These are phyloP conservation scores for Trematomus bernacchii DNA, from an alignment of 2,797 vertebrate genomes.

Conservation along the genomic window DNA sequence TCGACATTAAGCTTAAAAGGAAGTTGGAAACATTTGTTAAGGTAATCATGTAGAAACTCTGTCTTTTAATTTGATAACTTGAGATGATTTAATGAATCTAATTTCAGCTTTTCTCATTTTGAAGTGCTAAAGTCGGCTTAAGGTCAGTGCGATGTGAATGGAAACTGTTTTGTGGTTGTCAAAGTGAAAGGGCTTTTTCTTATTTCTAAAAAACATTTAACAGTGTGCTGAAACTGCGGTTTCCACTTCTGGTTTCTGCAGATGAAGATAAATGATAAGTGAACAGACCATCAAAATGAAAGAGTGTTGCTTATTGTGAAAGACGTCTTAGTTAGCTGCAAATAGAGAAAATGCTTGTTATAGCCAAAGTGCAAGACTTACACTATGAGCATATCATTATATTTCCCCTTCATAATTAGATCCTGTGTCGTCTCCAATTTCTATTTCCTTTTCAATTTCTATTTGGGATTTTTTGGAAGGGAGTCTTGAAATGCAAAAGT, in stretches of 20 bases:
- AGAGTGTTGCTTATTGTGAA: not conserved
- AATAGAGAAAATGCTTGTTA: not conserved
- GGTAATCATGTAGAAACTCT: too few species aligned
- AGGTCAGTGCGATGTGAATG: not conserved
- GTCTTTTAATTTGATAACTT: not conserved
- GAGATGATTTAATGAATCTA: not conserved
- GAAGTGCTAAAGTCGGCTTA: not conserved
- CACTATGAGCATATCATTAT: not conserved
- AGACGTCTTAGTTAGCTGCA: rapidly evolving
- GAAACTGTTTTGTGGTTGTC: slow-evolving; percentile 6
- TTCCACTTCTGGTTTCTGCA: slow-evolving; percentile 41
- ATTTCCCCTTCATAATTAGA: not conserved
- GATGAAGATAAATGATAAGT: not conserved
- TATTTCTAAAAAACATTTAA: slow-evolving; percentile 17
- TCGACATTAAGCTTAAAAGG: not conserved
- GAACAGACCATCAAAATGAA: not conserved
- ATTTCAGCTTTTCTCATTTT: not conserved
- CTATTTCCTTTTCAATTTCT: not conserved
- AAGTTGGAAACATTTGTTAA: not conserved
- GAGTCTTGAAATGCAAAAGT: not conserved
- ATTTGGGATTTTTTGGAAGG: not conserved
- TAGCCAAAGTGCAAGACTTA: not conserved
- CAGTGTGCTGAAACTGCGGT: not conserved
- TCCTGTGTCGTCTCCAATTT: not conserved
- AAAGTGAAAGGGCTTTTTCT: slow-evolving; percentile 8